Evolutionary conservation across 2,797 vertebrate species (phyloP), one percentile per base, ranked within the genome.

Genomic region (Cygnus olor): DNA sequence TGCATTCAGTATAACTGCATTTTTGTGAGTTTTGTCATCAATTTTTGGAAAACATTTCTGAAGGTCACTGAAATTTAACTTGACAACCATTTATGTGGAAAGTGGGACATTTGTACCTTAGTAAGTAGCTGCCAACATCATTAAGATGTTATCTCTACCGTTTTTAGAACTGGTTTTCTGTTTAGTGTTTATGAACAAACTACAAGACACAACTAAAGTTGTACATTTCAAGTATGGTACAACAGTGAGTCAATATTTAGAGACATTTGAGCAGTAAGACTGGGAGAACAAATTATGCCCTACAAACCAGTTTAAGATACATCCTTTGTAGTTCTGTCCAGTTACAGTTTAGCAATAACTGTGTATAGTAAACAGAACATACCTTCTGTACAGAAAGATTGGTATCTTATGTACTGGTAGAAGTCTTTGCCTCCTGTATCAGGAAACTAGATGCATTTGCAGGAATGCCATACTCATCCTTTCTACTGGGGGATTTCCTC

Each of bases 351-450:
- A 85, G 91, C 34, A 87, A 76, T 85, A 89, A 61, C 66, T 44
- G 30, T 97, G 42, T 97, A 96, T 93, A 97, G 93, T 97, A 97
- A 98, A 98, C 94, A 97, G 70, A 93, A 66, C 15, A 88, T 92
- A 60, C 68, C 16, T 97, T 94, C 70, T 95, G 89, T 94, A 95
- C 45, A 69, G 56, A 16, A 47, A 89, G 93, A 90, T 71, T 89
- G 49, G 8, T 96, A 96, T 93, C 91, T 95, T 47, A 60, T 89
- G n/a, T 80, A 95, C 44, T 64, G 45, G 81, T 86, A 79, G 87
- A 96, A 95, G 94, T 38, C 45, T 90, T 86, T 90, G 54, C 66
- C 53, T 94, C 19, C 8, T 92, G 42, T 90, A 32, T 80, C 9
- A 66, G 63, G 54, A 93, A 92, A 89, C 68, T 78, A 32, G 15